These are phyloP conservation scores for Onychomys leucogaster DNA, from an alignment of 2,797 vertebrate species.

Conservation along the genomic window DNA sequence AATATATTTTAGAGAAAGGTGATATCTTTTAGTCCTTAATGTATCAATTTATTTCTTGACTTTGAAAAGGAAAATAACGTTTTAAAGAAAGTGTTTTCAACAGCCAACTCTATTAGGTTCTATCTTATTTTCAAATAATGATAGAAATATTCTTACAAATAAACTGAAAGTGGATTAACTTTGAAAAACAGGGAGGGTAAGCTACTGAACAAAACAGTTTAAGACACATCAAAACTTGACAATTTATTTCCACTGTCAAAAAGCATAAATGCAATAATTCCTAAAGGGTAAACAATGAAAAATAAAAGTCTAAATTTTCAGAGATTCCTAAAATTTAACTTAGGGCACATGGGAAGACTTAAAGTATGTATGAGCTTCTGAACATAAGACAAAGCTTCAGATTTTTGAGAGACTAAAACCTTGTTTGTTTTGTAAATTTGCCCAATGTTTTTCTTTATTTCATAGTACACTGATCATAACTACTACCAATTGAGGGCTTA, in stretches of 20 bases:
- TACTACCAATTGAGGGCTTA: background rate
- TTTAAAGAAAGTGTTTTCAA: slow-evolving; percentile 48
- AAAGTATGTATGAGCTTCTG: background rate
- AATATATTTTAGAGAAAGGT: slow-evolving; percentile 12
- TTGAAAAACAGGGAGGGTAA: background rate
- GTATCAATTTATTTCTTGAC: slow-evolving; percentile 59
- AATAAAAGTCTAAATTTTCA: slow-evolving; percentile 17
- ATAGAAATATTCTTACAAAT: slow-evolving; percentile 19
- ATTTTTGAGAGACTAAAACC: background rate
- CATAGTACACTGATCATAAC: background rate
- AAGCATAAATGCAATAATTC: slow-evolving; percentile 15
- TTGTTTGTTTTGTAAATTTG: background rate
- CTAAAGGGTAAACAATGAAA: background rate
- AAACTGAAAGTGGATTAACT: slow-evolving; percentile 42
- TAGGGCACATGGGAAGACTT: background rate
- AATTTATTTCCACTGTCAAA: slow-evolving; percentile 39
- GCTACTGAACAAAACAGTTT: slow-evolving; percentile 2
- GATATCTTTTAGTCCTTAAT: slow-evolving; percentile 29
- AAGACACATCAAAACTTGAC: slow-evolving; percentile 3
- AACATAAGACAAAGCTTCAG: background rate
- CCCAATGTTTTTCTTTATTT: background rate
- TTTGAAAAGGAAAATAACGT: slow-evolving; percentile 53
- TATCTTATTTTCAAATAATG: slow-evolving; percentile 55
- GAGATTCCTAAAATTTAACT: background rate
- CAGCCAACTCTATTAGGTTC: background rate